phyloP scores from a whole-genome alignment of 1,140 invertebrate genomes.

The Drosophila ananassae region DNA sequence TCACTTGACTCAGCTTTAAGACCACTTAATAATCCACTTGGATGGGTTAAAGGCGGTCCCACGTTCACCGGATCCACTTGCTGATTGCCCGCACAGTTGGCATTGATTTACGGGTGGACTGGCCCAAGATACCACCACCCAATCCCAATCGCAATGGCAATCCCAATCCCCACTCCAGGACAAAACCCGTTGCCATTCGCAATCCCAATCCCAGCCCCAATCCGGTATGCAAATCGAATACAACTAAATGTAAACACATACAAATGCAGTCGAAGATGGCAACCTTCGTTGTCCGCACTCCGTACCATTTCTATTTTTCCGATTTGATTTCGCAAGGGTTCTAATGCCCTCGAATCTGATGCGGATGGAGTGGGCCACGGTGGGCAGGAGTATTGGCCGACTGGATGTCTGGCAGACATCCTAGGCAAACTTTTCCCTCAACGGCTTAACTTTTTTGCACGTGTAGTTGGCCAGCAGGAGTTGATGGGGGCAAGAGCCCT shows the following conservation, averaged over 20 bases:
- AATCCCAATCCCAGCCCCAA: slow-evolving; percentile 18
- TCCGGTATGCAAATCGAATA: slow-evolving; percentile 77
- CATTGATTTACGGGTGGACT: slow-evolving; percentile 73
- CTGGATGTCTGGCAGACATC: slow-evolving; percentile 38
- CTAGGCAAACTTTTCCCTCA: slow-evolving; percentile 69
- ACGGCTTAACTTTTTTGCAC: slow-evolving; percentile 77
- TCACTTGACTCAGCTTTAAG: slow-evolving; percentile 71
- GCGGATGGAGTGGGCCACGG: not conserved
- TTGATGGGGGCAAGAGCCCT: not conserved
- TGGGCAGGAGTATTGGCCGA: slow-evolving; percentile 8
- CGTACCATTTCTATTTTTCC: slow-evolving; percentile 27
- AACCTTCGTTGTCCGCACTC: slow-evolving; percentile 15
- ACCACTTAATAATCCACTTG: slow-evolving; percentile 76
- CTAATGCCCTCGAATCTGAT: slow-evolving; percentile 46
- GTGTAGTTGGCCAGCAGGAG: slow-evolving; percentile 50
- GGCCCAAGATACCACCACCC: slow-evolving; percentile 3
- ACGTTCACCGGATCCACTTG: slow-evolving; percentile 10
- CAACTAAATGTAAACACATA: slow-evolving; percentile 81
- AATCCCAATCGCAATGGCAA: slow-evolving; percentile 6
- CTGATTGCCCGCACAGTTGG: slow-evolving; percentile 65
- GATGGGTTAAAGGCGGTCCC: slow-evolving; percentile 37
- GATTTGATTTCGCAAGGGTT: slow-evolving; percentile 66
- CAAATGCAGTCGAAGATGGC: slow-evolving; percentile 60
- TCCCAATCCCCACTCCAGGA: not conserved
- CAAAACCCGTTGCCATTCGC: slow-evolving; percentile 2